Conservation (phyloP, 2,113 vertebrate species). For the Beaufortia kweichowensis region DNA sequence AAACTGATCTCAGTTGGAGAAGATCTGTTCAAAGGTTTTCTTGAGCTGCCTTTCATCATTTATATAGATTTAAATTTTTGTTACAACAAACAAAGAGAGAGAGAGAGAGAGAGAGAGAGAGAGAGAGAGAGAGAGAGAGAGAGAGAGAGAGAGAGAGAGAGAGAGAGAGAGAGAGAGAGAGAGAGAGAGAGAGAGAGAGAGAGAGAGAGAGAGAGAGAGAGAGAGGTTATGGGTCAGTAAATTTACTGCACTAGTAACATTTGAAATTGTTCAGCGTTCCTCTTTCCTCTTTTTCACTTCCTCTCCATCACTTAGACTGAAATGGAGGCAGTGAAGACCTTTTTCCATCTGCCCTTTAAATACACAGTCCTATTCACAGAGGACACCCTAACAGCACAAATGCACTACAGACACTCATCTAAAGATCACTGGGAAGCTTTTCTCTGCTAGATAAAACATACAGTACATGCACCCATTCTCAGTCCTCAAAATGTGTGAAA, state of each 20-base stretch:
- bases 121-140: neutral
- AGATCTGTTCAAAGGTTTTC: too few relatives aligned
- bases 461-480: neutral
- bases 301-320: conserved; percentile 1
- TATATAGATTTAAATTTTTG: neutral
- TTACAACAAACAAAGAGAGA: conserved; percentile 5
- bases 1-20: too few relatives aligned
- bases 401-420: neutral
- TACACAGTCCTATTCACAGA: neutral
- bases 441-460: neutral
- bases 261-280: neutral
- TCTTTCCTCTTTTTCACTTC: neutral
- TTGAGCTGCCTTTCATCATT: conserved; percentile 8
- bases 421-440: neutral
- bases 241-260: conserved; percentile 15
- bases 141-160: neutral
- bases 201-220: neutral
- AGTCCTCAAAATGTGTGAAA: neutral
- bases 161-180: neutral
- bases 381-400: neutral
- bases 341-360: neutral
- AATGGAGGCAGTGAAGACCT: conserved; percentile 11
- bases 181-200: neutral
- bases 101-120: neutral
- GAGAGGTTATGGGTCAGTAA: conserved; percentile 10